Evolutionary conservation across 2,888 invertebrate genomes (phyloP).

Genomic region (Brachyptera risi): DNA sequence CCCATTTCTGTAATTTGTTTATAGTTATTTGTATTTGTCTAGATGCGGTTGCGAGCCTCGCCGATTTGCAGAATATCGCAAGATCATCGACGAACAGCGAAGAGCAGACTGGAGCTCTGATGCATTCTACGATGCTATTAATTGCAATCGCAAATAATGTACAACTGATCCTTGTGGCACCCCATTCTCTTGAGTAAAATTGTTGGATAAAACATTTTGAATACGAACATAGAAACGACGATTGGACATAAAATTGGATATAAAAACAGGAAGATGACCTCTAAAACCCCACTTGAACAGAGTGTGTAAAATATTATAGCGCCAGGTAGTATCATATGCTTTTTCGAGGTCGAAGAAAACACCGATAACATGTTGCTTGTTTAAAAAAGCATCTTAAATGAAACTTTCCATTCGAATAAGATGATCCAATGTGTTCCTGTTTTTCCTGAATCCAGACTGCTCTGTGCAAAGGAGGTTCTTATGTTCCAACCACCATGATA

Average conservation of each 20-base stretch:
- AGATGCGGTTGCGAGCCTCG: neutral
- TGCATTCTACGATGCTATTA: constrained; percentile 8
- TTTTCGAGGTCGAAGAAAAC: constrained; percentile 12
- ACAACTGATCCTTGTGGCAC: constrained; percentile 28
- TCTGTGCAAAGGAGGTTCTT: no score
- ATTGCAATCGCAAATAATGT: constrained; percentile 23
- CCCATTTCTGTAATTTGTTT: constrained; percentile 17
- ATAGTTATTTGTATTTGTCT: constrained; percentile 7
- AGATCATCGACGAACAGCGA: no score
- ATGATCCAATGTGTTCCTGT: no score
- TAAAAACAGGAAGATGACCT: no score
- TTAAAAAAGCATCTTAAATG: constrained; percentile 33
- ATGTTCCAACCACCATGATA: no score
- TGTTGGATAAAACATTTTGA: no score
- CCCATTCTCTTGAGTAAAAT: no score
- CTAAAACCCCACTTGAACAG: no score
- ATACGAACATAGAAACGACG: no score
- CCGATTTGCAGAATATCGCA: constrained; percentile 3
- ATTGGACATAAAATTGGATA: no score
- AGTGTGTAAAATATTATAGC: constrained; percentile 12
- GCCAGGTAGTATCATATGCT: neutral
- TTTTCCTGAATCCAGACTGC: no score
- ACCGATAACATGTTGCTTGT: constrained; percentile 30
- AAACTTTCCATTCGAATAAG: no score
- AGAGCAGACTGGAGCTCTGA: neutral